Evolutionary conservation across 2,113 vertebrate species (phyloP), one percentile per base, ranked within the genome.

Genomic region (Myotis lucifugus): DNA sequence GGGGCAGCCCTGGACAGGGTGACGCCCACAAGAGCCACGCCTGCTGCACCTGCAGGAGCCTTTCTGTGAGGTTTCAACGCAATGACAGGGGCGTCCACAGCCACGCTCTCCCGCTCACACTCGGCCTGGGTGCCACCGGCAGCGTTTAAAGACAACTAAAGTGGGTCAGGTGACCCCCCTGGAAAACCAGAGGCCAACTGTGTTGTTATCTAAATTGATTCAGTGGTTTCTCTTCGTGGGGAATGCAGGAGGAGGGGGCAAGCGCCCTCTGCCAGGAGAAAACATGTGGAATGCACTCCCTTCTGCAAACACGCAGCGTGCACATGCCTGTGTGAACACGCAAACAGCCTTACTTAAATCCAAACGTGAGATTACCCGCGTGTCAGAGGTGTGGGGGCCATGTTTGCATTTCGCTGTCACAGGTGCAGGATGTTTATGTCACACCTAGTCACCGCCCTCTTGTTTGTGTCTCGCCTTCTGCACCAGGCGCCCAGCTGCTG

Each of bases 361-460:
- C 32, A 27, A 32, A 56, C 14, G 5, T 0, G 5, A 29, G 12
- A 4, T 52, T 0, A 4, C 8, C 21, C 27, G 59, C 0, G 48
- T 8, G 3, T 40, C 14, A 9, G 52, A 29, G 1, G 5, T 2
- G 2, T 4, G 8, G 46, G 67, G 0, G 25, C 8, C 21, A 0
- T 2, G 3, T 40, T 14, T 11, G 27, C 9, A 9, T 11, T 3
- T 1, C 15, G 3, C 25, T 46, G 54, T 78, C n/a, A 8, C 2
- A 4, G 0, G 21, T 0, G 0, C 9, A 23, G 10, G 13, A 2
- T 0, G 6, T 50, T 23, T 17, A 5, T 0, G 15, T 81, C 50
- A 18, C 0, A 3, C 5, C 18, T 32, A 66, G 4, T 67, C 11
- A 19, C 82, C 34, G 6, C 34, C 42, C 29, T 2, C 74, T 11